Conservation (phyloP, 23 tunicate species). For the Trididemnum nubilum region DNA sequence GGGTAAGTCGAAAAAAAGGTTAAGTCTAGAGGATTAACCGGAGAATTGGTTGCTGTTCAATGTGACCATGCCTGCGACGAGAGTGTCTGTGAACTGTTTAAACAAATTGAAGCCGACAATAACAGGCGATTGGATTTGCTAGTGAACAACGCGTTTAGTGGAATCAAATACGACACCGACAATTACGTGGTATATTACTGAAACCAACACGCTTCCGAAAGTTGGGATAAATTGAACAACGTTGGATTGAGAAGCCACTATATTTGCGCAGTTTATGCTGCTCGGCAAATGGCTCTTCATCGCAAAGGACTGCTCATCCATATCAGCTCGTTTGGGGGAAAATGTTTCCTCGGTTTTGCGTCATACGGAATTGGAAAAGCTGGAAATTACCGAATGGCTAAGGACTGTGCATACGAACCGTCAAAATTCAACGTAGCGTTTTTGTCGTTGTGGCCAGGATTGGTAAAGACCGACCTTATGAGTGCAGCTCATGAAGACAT, state of each 20-base stretch:
- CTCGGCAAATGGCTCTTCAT: constrained; percentile 56
- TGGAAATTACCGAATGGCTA: constrained; percentile 85
- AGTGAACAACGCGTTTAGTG: constrained; percentile 74
- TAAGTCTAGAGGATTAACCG: constrained; percentile 3
- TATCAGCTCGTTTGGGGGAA: constrained; percentile 70
- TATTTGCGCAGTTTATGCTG: constrained; percentile 60
- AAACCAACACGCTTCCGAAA: background rate
- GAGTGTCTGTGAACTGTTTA: constrained; percentile 40
- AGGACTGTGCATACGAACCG: constrained; percentile 70
- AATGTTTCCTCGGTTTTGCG: constrained; percentile 36
- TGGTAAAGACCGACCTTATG: constrained; percentile 73
- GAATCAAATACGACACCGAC: background rate
- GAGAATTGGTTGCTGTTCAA: constrained; percentile 46
- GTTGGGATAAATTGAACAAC: constrained; percentile 53
- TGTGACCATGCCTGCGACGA: constrained; percentile 73
- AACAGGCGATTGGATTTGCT: constrained; percentile 55
- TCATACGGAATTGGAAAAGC: constrained; percentile 70
- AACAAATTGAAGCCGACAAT: constrained; percentile 46
- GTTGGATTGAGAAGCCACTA: constrained; percentile 60
- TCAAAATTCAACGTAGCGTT: constrained; percentile 57
- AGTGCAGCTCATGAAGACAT: background rate
- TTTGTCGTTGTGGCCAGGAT: constrained; percentile 90
- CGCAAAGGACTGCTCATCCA: constrained; percentile 63
- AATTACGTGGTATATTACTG: background rate
- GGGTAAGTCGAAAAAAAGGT: constrained; percentile 21